Base-by-base conservation (phyloP, 2,797 vertebrate species). In the Bucorvus abyssinicus region DNA sequence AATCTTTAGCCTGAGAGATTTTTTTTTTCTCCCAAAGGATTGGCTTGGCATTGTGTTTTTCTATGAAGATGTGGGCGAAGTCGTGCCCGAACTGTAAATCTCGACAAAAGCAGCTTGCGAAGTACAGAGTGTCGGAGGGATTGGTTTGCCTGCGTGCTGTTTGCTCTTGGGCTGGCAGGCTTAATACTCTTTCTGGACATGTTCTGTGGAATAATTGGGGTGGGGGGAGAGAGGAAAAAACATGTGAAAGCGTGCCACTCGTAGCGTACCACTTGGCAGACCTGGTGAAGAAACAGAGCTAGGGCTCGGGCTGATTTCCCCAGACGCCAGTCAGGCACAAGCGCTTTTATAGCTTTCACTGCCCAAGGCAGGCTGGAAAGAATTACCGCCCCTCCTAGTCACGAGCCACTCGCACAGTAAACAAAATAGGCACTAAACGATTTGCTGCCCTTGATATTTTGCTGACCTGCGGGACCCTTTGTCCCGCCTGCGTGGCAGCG, bases 371-470 rank as follows among this genome's bases (percentile, higher is more conserved):
- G 64, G 55, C 76, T 59, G 82, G 79, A 42, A 91, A 82, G 81
- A 89, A 84, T 79, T 88, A 42, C 52, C 7, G 2, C 63, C 18
- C 38, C 38, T 89, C 27, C 36, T 77, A 57, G 60, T 86, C 71
- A 89, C 86, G 93, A 91, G 86, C 75, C 84, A 68, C 71, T 94
- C 52, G 71, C 63, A 20, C 81, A 42, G 75, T 74, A 94, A 93
- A 85, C 86, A 84, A 88, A 95, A 85, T 6, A 69, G 79, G 47
- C 68, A 21, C 87, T 87, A 77, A 94, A 95, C 93, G 91, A 85
- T 95, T 93, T 92, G 94, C 78, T 91, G 69, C 49, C 91, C 55
- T 60, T 94, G 91, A 75, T 95, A 63, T 88, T 94, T 95, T 87
- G 89, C 23, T 93, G 94, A 44, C 84, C 78, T 36, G 50, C 0